Evolutionary conservation across 2,888 invertebrate genomes (phyloP), one percentile per base, ranked within the genome.

Genomic region (Philereme transversata): DNA sequence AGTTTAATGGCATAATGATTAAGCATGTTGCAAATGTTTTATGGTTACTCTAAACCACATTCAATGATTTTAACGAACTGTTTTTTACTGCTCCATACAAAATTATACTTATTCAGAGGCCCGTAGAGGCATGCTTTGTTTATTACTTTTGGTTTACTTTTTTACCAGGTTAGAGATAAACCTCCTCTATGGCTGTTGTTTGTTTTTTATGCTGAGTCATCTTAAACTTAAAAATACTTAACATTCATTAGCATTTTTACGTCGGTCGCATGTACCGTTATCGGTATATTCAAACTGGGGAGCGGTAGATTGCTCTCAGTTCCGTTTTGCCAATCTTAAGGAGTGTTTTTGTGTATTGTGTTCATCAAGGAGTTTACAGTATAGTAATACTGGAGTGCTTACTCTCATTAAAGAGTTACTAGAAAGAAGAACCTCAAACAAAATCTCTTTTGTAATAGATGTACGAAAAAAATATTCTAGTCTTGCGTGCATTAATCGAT

Each of bases 161-260:
- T 22, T 22, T 22, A 22, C 3, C 22, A 22, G 22, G 3, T 22
- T 22, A 22, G 22, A 22, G 22, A 22, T 1, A 22, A 22, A 22
- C 22, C 3, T 22, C 1, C 22, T 22, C 22, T 22, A n/a, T n/a
- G 22, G 3, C 22, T 22, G 22, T 22, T 22, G 22, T 22, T 22
- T 22, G 22, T 2, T 22, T 22, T 22, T 1, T 22, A 22, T 22
- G 22, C 22, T 22, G 7, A 41, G 6, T 41, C 7, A n/a, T n/a
- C n/a, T n/a, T n/a, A n/a, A n/a, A n/a, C n/a, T n/a, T n/a, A n/a
- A 41, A n/a, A 6, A 11, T 22, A 45, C 45, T 45, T 55, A 35
- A 41, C 43, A 48, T 48, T 48, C 48, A 55, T 55, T 41, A 48
- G 22, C 4, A 5, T 45, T 45, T 22, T 11, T 22, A 22, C 3